Percentiles rank a stretch among this genome's conserved stretches.
phyloP scores from a whole-genome alignment of 2,113 vertebrate species.

The Calypte anna region DNA sequence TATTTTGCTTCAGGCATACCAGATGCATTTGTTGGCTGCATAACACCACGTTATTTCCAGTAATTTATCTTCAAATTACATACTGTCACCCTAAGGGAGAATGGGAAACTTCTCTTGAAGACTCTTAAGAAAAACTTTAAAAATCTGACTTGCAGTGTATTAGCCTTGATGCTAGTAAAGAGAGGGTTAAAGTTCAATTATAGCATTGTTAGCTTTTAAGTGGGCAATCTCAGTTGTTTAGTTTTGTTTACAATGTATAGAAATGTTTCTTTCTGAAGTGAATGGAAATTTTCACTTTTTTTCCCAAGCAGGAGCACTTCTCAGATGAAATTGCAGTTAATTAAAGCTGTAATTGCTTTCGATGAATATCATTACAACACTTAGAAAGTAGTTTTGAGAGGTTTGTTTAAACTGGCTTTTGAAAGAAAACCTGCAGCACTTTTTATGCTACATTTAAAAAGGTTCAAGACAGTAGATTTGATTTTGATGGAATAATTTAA shows the following conservation, averaged over 20 bases:
- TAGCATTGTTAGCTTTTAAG: background rate
- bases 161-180: background rate
- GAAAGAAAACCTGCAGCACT: background rate
- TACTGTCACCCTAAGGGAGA: background rate
- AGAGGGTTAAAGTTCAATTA: background rate
- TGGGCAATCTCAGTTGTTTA: background rate
- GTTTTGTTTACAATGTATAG: background rate
- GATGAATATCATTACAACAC: background rate
- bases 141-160: background rate
- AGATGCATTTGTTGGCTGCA: background rate
- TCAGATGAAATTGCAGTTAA: slow-evolving; percentile 33
- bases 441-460: background rate
- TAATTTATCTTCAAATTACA: background rate
- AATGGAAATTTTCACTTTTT: background rate
- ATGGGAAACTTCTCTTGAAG: background rate
- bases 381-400: background rate
- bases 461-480: background rate
- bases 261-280: background rate
- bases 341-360: slow-evolving; percentile 37
- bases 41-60: background rate
- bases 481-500: background rate
- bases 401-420: background rate
- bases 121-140: background rate
- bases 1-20: background rate
- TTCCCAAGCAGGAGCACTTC: background rate